A percentile compares a stretch with the other conserved stretches of the same genome.
phyloP scores from a whole-genome alignment of 2,797 vertebrate species.

The Phrynocephalus guinanensis region DNA sequence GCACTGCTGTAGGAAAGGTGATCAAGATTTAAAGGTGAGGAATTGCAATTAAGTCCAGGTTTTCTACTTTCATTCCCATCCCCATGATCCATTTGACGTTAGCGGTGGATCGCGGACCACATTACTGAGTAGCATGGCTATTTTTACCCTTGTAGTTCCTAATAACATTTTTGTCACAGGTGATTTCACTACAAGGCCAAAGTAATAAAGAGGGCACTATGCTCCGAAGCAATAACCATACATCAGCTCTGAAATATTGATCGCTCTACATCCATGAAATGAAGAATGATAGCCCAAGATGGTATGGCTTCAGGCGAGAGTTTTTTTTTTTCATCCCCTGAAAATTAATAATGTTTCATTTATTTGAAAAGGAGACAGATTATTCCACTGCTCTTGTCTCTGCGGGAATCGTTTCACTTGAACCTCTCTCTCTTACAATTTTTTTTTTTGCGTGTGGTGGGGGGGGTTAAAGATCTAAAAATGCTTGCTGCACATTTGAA shows the following conservation, averaged over 20 bases:
- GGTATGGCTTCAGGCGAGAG: background rate
- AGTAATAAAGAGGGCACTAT: background rate
- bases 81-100: background rate
- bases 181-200: slow-evolving; percentile 15
- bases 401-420: background rate
- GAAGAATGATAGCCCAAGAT: background rate
- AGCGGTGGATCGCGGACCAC: background rate
- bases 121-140: background rate
- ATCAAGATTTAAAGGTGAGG: background rate
- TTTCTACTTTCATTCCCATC: background rate
- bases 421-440: background rate
- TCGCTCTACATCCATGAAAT: background rate
- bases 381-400: background rate
- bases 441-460: too few species aligned
- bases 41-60: background rate
- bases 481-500: too few species aligned
- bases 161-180: slow-evolving; percentile 18
- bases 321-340: background rate
- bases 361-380: background rate
- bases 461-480: too few species aligned
- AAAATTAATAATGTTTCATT: background rate
- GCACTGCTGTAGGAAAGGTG: background rate
- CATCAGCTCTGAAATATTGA: slow-evolving; percentile 7
- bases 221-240: background rate
- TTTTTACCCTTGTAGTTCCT: slow-evolving; percentile 21